Evolutionary conservation across 2,797 vertebrate genomes (phyloP), one percentile per base, ranked within the genome.

Genomic region (Poliocrania exsul): DNA sequence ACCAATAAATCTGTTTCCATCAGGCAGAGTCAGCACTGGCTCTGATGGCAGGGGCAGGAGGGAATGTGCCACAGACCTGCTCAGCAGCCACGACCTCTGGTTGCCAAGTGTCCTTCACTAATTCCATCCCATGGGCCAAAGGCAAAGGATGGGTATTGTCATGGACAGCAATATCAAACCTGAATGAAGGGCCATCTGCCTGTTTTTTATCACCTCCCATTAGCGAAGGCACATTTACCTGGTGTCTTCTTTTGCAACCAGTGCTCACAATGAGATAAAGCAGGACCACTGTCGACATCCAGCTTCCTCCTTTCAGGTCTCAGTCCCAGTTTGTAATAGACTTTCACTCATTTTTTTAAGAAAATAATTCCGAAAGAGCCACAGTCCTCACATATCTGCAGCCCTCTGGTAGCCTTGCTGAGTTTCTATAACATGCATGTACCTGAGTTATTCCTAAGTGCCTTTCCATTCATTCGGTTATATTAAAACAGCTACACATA

Each of bases 201-300:
- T 16, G 3, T 21, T 38, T 10, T 5, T 8, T 1, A 10, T 24
- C 40, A 5, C 4, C 25, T 42, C 24, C 3, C 0, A 1, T 9
- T 5, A 54, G 11, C 3, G 15, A 40, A 61, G 38, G 16, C 33
- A 71, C 46, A 8, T 83, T 46, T 29, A 86, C 28, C 53, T 65
- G 44, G 7, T 53, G 33, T 24, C 31, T 51, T 38, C 61, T 25
- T 84, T 25, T 21, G 28, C 37, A 66, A 11, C 12, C 23, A 37
- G 16, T 13, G 16, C 24, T 78, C 47, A 6, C 35, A 16, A 10
- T 2, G 20, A 33, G 64, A 64, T 9, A 29, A 44, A 40, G 51
- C 60, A 81, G 23, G 65, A 69, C n/a, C 66, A 20, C 38, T 26
- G 18, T 50, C 47, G 42, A 18, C 28, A 11, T 15, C 38, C 71